A percentile compares a stretch with the other conserved stretches of the same genome.
These are phyloP conservation scores for Pteromalus puparum DNA, from an alignment of 1,140 invertebrate genomes.

Conservation along the genomic window DNA sequence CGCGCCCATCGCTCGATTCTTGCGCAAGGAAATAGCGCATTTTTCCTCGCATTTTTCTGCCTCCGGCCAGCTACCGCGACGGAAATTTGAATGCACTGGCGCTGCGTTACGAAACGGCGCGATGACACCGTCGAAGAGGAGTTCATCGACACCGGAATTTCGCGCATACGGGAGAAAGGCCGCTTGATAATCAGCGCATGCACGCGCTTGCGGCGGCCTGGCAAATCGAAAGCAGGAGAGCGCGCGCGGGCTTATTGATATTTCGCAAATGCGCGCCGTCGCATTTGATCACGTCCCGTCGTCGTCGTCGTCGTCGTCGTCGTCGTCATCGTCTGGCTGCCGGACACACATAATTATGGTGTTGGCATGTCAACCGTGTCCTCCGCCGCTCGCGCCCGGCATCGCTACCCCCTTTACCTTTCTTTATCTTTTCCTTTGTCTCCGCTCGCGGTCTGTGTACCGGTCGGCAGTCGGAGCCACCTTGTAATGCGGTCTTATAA, in stretches of 20 bases:
- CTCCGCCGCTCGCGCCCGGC: constrained; percentile 55
- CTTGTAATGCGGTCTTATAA: constrained; percentile 18
- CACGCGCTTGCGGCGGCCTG: constrained; percentile 6
- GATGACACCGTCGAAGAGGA: not conserved
- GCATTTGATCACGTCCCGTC: constrained; percentile 47
- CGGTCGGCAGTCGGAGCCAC: not conserved
- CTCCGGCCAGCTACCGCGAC: too few relatives aligned
- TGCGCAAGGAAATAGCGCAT: constrained; percentile 38
- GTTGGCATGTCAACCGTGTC: constrained; percentile 60
- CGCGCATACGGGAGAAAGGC: constrained; percentile 8
- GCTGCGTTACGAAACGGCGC: not conserved
- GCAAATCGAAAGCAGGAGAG: constrained; percentile 38
- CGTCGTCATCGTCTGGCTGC: not conserved
- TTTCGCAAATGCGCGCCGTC: constrained; percentile 43
- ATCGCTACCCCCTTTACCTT: too few relatives aligned
- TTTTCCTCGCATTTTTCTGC: not conserved
- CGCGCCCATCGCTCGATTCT: constrained; percentile 32
- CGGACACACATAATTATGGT: constrained; percentile 61
- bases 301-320: not conserved
- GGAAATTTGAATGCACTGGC: not conserved
- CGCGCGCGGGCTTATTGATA: constrained; percentile 36
- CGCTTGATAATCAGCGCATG: constrained; percentile 42
- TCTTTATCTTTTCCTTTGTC: constrained; percentile 29
- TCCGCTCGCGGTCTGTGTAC: constrained; percentile 8
- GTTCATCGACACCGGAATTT: constrained; percentile 47